Base-by-base conservation (phyloP, 2,113 vertebrate genomes). In the Microtus oregoni region DNA sequence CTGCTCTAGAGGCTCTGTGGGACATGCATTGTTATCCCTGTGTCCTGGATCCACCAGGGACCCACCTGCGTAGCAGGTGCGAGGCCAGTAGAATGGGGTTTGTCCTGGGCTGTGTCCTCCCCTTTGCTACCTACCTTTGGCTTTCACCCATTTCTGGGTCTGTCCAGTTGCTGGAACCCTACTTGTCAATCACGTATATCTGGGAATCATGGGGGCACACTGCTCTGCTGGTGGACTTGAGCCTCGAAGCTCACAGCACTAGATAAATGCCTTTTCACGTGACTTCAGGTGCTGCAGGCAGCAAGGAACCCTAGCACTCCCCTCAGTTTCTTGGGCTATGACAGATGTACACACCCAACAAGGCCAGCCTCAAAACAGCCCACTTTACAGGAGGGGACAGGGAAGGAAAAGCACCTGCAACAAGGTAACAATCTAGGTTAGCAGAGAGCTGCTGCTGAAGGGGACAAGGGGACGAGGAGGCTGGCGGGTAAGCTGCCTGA, bases 291-390 rank as follows among this genome's bases (percentile, higher is more conserved):
- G 1, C 77, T 50, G 10, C 0, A 3, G 85, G 44, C 47, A 52
- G 44, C 50, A 3, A 87, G 75, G 50, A 32, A 0, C 0, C 0
- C 1, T 0, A 3, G 91, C 72, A 1, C 1, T 13, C 7, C 55
- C 82, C 68, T 47, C 0, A 0, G 6, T 30, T 91, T 89, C 76
- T 86, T 79, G 44, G 38, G 79, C 26, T 68, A 67, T 50, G 44
- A 67, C 97, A 86, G 94, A 93, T 85, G 24, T 1, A 0, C 26
- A 6, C 0, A 3, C 89, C 50, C 73, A 73, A 92, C 86, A 78
- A 44, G 0, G 52, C 96, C 94, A 87, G 98, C 96, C 98, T 97
- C 97, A 98, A 98, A 98, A 96, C 98, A 98, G 98, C 98, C 73
- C 98, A 97, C 38, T 93, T 97, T 98, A 97, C 94, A 96, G 93